Conservation (phyloP, 2,888 invertebrate genomes). For the Thysanoteuthis rhombus region DNA sequence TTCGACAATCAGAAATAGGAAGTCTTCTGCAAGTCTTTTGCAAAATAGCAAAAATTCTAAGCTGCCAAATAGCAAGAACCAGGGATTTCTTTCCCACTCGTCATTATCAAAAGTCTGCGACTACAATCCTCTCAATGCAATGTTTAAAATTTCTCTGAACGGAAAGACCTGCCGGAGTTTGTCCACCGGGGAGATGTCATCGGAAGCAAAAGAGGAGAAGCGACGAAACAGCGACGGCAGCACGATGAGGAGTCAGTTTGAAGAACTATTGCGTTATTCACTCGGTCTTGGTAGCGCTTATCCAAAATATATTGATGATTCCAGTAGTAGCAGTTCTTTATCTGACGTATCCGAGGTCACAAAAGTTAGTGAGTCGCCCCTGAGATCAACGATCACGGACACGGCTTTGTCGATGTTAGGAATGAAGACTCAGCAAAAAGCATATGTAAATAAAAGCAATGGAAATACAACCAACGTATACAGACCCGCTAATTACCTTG, state of each 20-base stretch:
- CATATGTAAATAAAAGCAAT: not conserved
- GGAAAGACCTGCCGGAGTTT: slow-evolving; percentile 17
- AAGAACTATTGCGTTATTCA: not conserved
- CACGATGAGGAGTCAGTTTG: not conserved
- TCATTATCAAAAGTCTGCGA: not conserved
- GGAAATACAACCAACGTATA: not conserved
- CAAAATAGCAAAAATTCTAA: not conserved
- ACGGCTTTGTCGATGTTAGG: not conserved
- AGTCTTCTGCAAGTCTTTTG: not conserved
- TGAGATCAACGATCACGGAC: not conserved
- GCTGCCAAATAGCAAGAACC: not conserved
- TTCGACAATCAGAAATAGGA: not conserved
- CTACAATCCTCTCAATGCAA: not conserved
- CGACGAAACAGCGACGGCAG: not conserved
- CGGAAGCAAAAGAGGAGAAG: not conserved
- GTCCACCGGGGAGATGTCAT: not conserved
- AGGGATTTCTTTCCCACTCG: not conserved
- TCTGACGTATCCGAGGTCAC: not conserved
- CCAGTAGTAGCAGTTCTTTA: slow-evolving; percentile 12
- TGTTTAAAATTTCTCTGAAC: not conserved
- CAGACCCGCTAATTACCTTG: not conserved
- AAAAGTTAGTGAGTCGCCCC: not conserved
- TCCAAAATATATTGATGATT: not conserved
- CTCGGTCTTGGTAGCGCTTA: not conserved
- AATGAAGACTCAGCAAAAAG: not conserved